phyloP scores from a whole-genome alignment of 37 sponge, comb jelly and placozoan species.

The Beroe ovata region DNA sequence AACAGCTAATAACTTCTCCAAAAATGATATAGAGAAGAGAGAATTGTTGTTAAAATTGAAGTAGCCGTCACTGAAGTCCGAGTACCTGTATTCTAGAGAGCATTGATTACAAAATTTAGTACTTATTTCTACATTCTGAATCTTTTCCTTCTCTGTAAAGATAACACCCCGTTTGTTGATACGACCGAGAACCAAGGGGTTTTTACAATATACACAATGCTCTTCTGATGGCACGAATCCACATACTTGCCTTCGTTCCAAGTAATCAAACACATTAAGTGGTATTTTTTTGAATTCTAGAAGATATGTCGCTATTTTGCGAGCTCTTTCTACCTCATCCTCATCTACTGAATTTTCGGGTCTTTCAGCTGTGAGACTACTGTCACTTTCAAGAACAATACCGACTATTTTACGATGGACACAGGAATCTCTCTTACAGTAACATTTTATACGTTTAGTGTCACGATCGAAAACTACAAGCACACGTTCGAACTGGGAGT shows the following conservation, averaged over 20 bases:
- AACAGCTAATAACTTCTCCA: background rate
- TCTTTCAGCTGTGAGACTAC: background rate
- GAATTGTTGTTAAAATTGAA: constrained; percentile 5
- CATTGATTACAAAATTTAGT: background rate
- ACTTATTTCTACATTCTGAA: background rate
- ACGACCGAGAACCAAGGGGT: background rate
- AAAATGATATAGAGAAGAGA: background rate
- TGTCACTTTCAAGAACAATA: background rate
- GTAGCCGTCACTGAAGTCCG: background rate
- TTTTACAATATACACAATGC: background rate
- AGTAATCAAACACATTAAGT: background rate
- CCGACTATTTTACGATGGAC: background rate
- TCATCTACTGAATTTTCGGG: background rate
- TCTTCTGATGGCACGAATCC: background rate
- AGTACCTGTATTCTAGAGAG: background rate
- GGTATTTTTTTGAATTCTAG: background rate
- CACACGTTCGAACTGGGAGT: background rate
- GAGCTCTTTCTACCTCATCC: background rate
- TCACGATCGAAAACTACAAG: background rate
- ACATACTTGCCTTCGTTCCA: background rate
- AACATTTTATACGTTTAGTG: background rate
- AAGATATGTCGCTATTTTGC: background rate
- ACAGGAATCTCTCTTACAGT: background rate
- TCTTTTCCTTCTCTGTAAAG: background rate
- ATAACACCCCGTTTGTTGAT: background rate